A percentile compares a stretch with the other conserved stretches of the same genome.
These are phyloP conservation scores for Entomobrya proxima DNA, from an alignment of 2,888 invertebrate species.

Conservation along the genomic window DNA sequence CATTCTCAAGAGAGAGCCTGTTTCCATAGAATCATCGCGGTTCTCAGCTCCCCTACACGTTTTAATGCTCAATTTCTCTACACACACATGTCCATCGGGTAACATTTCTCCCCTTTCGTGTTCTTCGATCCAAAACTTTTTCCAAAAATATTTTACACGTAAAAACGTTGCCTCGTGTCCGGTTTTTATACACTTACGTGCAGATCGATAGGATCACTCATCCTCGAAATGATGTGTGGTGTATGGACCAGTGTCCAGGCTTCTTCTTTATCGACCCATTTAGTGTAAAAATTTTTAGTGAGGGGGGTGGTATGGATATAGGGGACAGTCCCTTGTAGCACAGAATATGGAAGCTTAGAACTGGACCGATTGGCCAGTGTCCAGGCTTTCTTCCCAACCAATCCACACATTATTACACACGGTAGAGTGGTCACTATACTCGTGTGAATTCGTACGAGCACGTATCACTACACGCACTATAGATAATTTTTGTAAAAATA, in stretches of 20 bases:
- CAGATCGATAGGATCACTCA: not conserved
- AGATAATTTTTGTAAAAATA: no score
- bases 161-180: not conserved
- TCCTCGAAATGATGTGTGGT: not conserved
- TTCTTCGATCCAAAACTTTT: slow-evolving; percentile 24
- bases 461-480: no score
- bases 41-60: not conserved
- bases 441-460: no score
- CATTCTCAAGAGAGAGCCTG: slow-evolving; percentile 7
- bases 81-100: slow-evolving; percentile 22
- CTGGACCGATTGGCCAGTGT: slow-evolving; percentile 24
- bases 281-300: no score
- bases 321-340: no score
- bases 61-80: not conserved
- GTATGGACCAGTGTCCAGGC: slow-evolving; percentile 10
- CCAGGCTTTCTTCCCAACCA: not conserved
- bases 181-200: not conserved
- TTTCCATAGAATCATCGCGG: not conserved
- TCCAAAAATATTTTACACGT: not conserved
- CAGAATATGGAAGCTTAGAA: no score
- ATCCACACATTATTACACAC: no score
- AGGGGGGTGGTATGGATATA: no score
- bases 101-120: slow-evolving; percentile 13
- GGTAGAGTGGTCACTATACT: no score
- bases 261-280: not conserved